Evolutionary conservation across 2,797 vertebrate genomes (phyloP), one percentile per base, ranked within the genome.

Genomic region (Halcyon chelicuti): DNA sequence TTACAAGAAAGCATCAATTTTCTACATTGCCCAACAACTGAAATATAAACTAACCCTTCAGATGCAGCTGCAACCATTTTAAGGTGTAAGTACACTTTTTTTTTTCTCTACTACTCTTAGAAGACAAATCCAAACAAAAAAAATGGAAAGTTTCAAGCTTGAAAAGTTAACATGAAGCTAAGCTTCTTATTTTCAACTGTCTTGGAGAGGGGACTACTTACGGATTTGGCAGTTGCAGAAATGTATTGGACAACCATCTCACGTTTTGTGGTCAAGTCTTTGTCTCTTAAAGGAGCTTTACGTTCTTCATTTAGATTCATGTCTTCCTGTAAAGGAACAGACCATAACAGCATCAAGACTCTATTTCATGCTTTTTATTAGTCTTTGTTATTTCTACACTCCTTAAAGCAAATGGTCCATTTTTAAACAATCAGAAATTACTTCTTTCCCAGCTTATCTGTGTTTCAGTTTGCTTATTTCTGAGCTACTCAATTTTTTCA

Each of bases 221-320:
- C 99, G 92, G 99, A 99, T 99, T 99, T 99, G 93, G 99, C 98
- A 87, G 99, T 99, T 91, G 99, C 98, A 81, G 99, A 99, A 97
- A 99, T 99, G 97, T 99, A 99, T 86, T 99, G 99, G 97, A 99
- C 99, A 79, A 99, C 99, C 99, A 99, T 99, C 98, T 99, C 99
- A 1, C 99, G 99, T 85, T 99, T 99, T 42, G 99, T 99, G 96
- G 98, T 98, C 88, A 99, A 97, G 96, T 99, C 99, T 93, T 99
- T 99, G 89, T 99, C 98, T 75, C 99, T 98, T 33, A 99, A 97
- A 23, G 99, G 99, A 63, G 99, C 99, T 97, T 99, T 99, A 14
- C 99, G 99, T 29, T 99, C 99, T 96, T 99, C 99, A 19, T 99
- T 99, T 90, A 99, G 98, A 98, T 99, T 99, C 99, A 99, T 99